Percentiles rank a stretch among this genome's conserved stretches.
These are phyloP conservation scores for Channa maculata DNA, from an alignment of 2,113 vertebrate species.

Conservation along the genomic window DNA sequence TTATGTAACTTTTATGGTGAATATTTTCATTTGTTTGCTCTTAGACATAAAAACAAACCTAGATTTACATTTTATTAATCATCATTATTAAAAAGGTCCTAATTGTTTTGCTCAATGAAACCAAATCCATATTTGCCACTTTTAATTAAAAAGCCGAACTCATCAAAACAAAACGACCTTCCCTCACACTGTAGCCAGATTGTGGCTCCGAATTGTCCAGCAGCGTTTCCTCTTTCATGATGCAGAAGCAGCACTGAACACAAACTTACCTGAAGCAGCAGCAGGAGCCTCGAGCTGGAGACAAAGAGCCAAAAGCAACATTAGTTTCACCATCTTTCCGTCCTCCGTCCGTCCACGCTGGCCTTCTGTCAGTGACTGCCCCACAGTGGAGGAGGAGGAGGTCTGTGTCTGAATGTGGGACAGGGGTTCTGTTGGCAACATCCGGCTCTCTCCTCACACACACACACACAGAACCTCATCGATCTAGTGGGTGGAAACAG, in stretches of 20 bases:
- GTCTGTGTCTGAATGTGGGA: slow-evolving; percentile 62
- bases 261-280: slow-evolving; percentile 70
- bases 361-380: slow-evolving; percentile 1
- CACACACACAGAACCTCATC: slow-evolving; percentile 47
- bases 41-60: no score
- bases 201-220: no score
- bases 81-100: no score
- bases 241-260: neutral
- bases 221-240: no score
- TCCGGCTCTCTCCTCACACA: slow-evolving; percentile 30
- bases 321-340: slow-evolving; percentile 19
- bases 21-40: no score
- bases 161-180: no score
- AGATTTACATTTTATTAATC: no score
- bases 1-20: no score
- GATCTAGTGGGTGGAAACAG: slow-evolving; percentile 72
- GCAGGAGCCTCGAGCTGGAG: slow-evolving; percentile 24
- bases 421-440: slow-evolving; percentile 42
- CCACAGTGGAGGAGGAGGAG: slow-evolving; percentile 19
- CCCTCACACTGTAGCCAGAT: no score
- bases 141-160: no score
- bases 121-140: no score
- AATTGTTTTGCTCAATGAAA: no score
- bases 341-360: neutral
- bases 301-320: slow-evolving; percentile 44